Evolutionary conservation across 2,888 invertebrate genomes (phyloP), one percentile per base, ranked within the genome.

Genomic region (Drosophila setosimentum): DNA sequence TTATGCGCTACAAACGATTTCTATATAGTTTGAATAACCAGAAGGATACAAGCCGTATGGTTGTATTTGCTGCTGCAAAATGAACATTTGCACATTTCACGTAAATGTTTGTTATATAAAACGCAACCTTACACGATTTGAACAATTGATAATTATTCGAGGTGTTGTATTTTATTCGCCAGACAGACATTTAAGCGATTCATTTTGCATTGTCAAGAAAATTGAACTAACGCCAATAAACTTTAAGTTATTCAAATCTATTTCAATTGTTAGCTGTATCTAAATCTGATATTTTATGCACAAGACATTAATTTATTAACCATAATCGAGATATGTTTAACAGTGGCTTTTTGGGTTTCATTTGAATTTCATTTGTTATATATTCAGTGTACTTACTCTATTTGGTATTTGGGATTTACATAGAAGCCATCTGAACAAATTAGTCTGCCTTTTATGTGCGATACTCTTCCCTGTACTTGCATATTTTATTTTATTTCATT

Each of bases 401-500:
- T 68, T 83, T 70, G 24, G 13, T 48, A 67, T 65, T 54, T 69
- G 24, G n/a, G n/a, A 29, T 53, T n/a, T 27, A 35, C 54, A 67
- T 67, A 63, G 60, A 80, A 80, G 72, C 76, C 78, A 83, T 80
- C 79, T 79, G 77, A 87, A 71, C 72, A 89, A 90, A 87, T 87
- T 90, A 90, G 76, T 73, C 80, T 76, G 72, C 63, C 82, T 78
- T 83, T 80, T 73, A 68, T 74, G 58, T 55, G 68, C 49, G n/a
- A 10, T 32, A 24, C 64, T 66, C 42, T 33, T 62, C 30, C 50
- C 68, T 27, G 35, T 50, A 67, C 53, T 74, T 49, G 57, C 67
- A 65, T 67, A 73, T 76, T 78, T 74, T 66, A 73, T 83, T 76
- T 49, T 21, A 40, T 30, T 64, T 63, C 6, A 65, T 57, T 62